These are phyloP conservation scores for Neoaliturus tenellus DNA, from an alignment of 2,888 invertebrate genomes.

Conservation along the genomic window DNA sequence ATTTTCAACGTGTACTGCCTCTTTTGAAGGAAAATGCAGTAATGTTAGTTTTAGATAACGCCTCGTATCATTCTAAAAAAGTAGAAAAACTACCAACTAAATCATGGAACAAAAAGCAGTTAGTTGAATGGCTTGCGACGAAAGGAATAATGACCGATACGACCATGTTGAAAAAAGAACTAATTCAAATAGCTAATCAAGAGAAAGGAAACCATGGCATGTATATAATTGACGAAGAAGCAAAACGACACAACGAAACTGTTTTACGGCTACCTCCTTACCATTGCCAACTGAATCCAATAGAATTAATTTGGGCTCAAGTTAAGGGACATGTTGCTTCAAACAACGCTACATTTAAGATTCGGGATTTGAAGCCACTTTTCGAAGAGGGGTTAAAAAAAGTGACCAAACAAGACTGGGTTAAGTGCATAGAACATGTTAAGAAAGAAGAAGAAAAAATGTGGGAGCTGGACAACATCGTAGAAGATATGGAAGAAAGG, in stretches of 20 bases:
- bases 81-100: neutral
- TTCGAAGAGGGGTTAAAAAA: too few relatives aligned
- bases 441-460: too few relatives aligned
- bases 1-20: neutral
- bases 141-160: neutral
- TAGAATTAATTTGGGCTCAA: constrained; percentile 1
- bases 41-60: neutral
- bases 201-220: neutral
- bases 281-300: neutral
- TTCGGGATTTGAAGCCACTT: too few relatives aligned
- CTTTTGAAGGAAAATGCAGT: neutral
- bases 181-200: neutral
- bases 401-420: too few relatives aligned
- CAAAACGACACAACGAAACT: neutral
- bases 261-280: neutral
- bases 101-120: too few relatives aligned
- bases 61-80: constrained; percentile 19
- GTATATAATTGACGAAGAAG: neutral
- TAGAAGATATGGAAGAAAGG: too few relatives aligned
- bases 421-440: too few relatives aligned
- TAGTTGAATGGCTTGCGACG: constrained; percentile 17
- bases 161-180: neutral
- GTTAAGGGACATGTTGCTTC: neutral
- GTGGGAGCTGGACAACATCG: too few relatives aligned
- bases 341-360: neutral